phyloP scores from a whole-genome alignment of 2,888 invertebrate species.

The Machimus rusticus region DNA sequence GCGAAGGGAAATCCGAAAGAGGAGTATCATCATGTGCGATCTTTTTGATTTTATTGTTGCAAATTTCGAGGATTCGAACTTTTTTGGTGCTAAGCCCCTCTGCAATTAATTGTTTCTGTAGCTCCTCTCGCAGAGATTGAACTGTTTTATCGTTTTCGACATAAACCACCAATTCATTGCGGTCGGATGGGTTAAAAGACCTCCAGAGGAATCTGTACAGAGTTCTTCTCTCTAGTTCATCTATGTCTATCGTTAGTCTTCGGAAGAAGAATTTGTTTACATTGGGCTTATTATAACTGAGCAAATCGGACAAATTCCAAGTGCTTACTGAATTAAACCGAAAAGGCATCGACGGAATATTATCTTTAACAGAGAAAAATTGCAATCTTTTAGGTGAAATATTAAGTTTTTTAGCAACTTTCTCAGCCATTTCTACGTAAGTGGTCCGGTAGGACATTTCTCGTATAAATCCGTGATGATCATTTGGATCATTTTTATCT shows the following conservation, averaged over 20 bases:
- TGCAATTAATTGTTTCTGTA: conserved; percentile 89
- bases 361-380: conserved; percentile 64
- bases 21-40: conserved; percentile 75
- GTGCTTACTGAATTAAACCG: neutral
- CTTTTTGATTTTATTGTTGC: conserved; percentile 74
- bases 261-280: conserved; percentile 96
- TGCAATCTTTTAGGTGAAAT: conserved; percentile 94
- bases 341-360: neutral
- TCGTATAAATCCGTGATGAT: conserved; percentile 85
- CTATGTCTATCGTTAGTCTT: conserved; percentile 94
- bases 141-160: conserved; percentile 95
- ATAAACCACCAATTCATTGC: conserved; percentile 65
- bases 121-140: conserved; percentile 89
- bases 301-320: conserved; percentile 87
- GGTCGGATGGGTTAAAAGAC: neutral
- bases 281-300: conserved; percentile 86
- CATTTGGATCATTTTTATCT: conserved; percentile 92
- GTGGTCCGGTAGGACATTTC: conserved; percentile 93
- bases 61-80: conserved; percentile 81
- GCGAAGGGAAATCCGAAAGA: conserved; percentile 65
- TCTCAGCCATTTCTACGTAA: conserved; percentile 93
- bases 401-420: conserved; percentile 89
- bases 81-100: conserved; percentile 87
- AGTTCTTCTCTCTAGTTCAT: conserved; percentile 96
- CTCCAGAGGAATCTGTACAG: conserved; percentile 74